Evolutionary conservation across 2,888 invertebrate genomes (phyloP).

Genomic region (Ceriagrion tenellum): DNA sequence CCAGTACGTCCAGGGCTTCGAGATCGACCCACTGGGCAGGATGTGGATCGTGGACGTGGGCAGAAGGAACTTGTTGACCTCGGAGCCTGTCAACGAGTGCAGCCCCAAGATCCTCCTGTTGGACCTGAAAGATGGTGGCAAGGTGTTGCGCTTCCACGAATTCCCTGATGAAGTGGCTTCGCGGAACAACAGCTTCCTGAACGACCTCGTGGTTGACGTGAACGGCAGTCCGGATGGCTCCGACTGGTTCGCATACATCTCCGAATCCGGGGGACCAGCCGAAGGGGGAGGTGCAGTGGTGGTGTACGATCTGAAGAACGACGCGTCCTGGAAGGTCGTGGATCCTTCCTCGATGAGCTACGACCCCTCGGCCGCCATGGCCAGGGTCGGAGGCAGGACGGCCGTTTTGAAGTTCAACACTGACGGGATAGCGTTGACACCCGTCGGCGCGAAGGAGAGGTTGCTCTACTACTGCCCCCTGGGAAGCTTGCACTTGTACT

Average conservation of each 20-base stretch:
- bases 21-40: constrained; percentile 85
- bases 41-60: constrained; percentile 87
- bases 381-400: constrained; percentile 80
- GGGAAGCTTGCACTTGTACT: constrained; percentile 84
- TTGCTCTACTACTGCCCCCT: constrained; percentile 85
- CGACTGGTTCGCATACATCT: constrained; percentile 70
- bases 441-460: constrained; percentile 72
- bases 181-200: constrained; percentile 82
- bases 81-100: constrained; percentile 80
- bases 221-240: constrained; percentile 79
- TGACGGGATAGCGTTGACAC: constrained; percentile 86
- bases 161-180: constrained; percentile 83
- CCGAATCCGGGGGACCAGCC: constrained; percentile 74
- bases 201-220: constrained; percentile 87
- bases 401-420: constrained; percentile 78
- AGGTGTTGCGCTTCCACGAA: constrained; percentile 80
- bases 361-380: constrained; percentile 80
- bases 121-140: constrained; percentile 81
- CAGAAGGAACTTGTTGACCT: constrained; percentile 82
- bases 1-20: constrained; percentile 88
- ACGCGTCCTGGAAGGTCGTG: constrained; percentile 85
- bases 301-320: constrained; percentile 83
- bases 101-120: constrained; percentile 85
- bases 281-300: constrained; percentile 83
- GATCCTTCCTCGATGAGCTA: constrained; percentile 84